Conservation (phyloP, 1,140 invertebrate genomes). For the Oncopeltus fasciatus region DNA sequence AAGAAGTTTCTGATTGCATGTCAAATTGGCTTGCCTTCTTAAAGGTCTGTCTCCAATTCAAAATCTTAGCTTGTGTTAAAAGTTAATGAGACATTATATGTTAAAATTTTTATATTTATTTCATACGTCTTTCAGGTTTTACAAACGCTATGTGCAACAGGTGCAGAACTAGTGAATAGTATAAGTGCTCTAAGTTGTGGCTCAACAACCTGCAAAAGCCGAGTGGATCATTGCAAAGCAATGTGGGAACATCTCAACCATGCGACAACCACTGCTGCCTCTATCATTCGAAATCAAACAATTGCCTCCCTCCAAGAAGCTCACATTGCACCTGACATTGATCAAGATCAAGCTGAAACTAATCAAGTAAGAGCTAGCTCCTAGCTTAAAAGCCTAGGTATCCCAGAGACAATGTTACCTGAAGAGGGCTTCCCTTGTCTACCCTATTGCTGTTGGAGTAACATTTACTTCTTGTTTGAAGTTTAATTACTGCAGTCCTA, state of each 20-base stretch:
- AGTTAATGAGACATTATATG: too few relatives aligned
- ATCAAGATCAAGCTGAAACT: constrained; percentile 30
- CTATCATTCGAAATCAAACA: constrained; percentile 20
- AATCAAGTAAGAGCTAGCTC: constrained; percentile 30
- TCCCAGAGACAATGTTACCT: too few relatives aligned
- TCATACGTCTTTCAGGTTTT: constrained; percentile 37
- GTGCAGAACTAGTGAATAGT: constrained; percentile 39
- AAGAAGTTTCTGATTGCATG: constrained; percentile 42
- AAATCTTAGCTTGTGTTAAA: too few relatives aligned
- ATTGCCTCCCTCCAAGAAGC: constrained; percentile 42
- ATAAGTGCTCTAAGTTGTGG: constrained; percentile 37
- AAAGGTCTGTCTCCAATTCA: too few relatives aligned
- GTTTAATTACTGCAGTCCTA: too few relatives aligned
- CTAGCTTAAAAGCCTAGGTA: too few relatives aligned
- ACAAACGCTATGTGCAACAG: constrained; percentile 42
- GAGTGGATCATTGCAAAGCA: constrained; percentile 38
- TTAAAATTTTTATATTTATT: too few relatives aligned
- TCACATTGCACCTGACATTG: constrained; percentile 22
- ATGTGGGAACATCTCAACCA: constrained; percentile 41
- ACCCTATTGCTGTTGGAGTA: too few relatives aligned
- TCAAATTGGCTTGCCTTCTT: constrained; percentile 47
- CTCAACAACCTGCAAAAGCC: constrained; percentile 35
- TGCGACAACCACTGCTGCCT: constrained; percentile 21
- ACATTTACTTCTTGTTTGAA: too few relatives aligned
- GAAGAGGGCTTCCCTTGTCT: too few relatives aligned